Evolutionary conservation across 1,140 invertebrate species (phyloP).

Genomic region (Nilaparvata lugens): DNA sequence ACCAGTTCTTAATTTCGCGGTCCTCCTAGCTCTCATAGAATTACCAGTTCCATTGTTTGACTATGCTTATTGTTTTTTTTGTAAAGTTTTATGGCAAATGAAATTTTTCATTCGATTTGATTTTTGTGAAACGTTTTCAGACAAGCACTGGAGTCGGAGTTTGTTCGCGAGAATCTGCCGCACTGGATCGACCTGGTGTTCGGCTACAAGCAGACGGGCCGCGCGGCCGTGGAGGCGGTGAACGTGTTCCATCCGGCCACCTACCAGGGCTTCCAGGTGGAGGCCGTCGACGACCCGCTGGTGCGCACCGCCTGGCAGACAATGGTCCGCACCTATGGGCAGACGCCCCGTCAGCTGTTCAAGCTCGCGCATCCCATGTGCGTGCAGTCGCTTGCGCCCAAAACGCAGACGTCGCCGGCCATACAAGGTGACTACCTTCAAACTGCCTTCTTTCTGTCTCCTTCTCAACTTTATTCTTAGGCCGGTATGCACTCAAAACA

Average conservation of each 20-base stretch:
- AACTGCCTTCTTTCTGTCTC: no score
- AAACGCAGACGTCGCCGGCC: not conserved
- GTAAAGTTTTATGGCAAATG: no score
- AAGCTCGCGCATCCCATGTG: conserved; percentile 59
- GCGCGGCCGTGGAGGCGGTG: conserved; percentile 77
- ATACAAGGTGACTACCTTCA: no score
- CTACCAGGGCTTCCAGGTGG: conserved; percentile 77
- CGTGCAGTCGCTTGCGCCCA: conserved; percentile 30
- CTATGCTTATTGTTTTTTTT: no score
- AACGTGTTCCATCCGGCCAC: conserved; percentile 94
- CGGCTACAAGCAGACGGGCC: conserved; percentile 84
- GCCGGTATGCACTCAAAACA: no score
- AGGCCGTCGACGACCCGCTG: conserved; percentile 62
- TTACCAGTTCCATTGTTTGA: no score
- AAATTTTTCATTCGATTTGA: no score
- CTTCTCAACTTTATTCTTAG: no score
- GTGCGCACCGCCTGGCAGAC: conserved; percentile 71
- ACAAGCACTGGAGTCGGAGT: conserved; percentile 74
- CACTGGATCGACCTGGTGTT: conserved; percentile 94
- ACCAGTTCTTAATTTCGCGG: no score
- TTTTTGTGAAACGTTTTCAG: no score
- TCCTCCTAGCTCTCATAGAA: no score
- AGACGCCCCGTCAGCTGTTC: conserved; percentile 87
- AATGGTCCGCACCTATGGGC: conserved; percentile 90
- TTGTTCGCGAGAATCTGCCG: conserved; percentile 69